These are phyloP conservation scores for Deilephila elpenor DNA, from an alignment of 2,888 invertebrate species.

Conservation along the genomic window DNA sequence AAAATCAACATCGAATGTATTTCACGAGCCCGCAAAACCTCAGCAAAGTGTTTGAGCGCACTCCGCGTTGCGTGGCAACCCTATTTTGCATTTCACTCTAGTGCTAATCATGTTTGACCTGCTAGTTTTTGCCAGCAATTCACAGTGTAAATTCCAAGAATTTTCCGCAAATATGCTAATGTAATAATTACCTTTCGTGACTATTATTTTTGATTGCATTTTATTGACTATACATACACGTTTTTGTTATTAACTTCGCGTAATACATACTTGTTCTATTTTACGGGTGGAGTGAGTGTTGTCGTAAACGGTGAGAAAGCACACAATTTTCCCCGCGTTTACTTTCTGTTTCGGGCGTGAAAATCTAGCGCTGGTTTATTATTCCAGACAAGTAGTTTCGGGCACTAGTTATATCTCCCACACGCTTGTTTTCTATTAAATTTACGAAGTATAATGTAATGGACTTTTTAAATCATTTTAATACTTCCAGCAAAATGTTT, in stretches of 20 bases:
- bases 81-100: constrained; percentile 32
- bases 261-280: not conserved
- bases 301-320: constrained; percentile 14
- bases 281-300: not conserved
- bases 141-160: constrained; percentile 23
- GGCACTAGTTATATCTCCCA: too few relatives aligned
- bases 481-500: too few relatives aligned
- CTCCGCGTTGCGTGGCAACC: constrained; percentile 36
- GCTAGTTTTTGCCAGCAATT: constrained; percentile 28
- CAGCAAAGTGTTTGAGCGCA: constrained; percentile 30
- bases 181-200: constrained; percentile 25
- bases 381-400: not conserved
- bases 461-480: too few relatives aligned
- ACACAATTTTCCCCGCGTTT: constrained; percentile 5
- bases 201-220: not conserved
- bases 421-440: too few relatives aligned
- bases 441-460: too few relatives aligned
- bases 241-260: constrained; percentile 5
- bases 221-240: not conserved
- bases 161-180: constrained; percentile 23
- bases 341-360: not conserved
- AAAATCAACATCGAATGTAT: constrained; percentile 27
- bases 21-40: constrained; percentile 25
- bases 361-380: not conserved
- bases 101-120: constrained; percentile 37